These are phyloP conservation scores for Gallinago paraguaiae DNA, from an alignment of 2,113 vertebrate species.

Conservation along the genomic window DNA sequence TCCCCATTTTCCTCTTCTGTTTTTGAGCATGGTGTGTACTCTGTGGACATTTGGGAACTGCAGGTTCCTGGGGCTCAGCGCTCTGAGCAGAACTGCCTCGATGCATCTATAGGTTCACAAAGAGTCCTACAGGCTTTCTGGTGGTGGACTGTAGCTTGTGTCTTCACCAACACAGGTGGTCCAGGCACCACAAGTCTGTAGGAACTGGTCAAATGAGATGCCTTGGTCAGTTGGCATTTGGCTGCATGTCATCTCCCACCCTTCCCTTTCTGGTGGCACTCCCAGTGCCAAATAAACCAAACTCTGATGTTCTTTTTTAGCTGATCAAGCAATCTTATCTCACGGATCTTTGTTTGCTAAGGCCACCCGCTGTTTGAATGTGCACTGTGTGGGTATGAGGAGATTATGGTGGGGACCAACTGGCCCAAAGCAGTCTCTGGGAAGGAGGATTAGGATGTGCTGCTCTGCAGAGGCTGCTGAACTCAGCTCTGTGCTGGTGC, in stretches of 20 bases:
- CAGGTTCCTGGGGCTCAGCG: background rate
- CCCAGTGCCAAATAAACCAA: fast-evolving
- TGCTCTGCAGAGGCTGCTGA: background rate
- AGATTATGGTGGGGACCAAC: fast-evolving
- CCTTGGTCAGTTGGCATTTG: fast-evolving
- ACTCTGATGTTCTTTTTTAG: background rate
- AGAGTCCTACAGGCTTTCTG: background rate
- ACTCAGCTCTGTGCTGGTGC: fast-evolving
- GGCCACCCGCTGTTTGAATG: background rate
- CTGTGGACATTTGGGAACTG: background rate
- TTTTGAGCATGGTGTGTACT: background rate
- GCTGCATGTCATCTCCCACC: background rate
- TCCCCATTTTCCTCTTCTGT: fast-evolving
- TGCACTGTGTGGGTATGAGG: background rate
- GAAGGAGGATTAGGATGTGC: background rate
- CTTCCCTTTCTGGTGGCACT: background rate
- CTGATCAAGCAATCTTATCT: background rate
- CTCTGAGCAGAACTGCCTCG: background rate
- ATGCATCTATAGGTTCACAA: background rate
- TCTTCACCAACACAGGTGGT: too few species aligned
- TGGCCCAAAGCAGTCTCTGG: background rate
- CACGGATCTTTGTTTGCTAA: background rate
- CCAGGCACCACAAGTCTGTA: background rate
- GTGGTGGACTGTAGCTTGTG: background rate
- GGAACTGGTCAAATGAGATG: background rate